Evolutionary conservation across 2,888 invertebrate species (phyloP), one percentile per base, ranked within the genome.

Genomic region (Limnephilus marmoratus): DNA sequence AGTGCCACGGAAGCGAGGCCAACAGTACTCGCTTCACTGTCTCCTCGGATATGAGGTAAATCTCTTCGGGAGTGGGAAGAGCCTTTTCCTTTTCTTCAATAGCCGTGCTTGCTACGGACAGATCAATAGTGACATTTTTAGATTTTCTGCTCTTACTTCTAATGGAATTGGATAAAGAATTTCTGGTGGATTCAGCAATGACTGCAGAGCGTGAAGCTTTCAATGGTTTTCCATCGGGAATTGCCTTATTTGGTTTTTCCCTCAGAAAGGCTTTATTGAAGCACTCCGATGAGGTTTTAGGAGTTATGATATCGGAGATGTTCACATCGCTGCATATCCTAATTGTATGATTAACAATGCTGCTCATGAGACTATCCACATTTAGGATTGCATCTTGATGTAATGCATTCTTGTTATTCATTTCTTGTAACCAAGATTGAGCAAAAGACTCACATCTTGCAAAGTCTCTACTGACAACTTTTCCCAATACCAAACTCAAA

Each of bases 401-500:
- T 93, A 95, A 95, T 83, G 95, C 95, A 93, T 96, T 95, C 94
- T 93, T 95, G 91, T 96, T 95, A 91, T 95, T 94, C 93, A 96
- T 96, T 2, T 94, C 94, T 94, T 95, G 95, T 81, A 96, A 95
- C 81, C 96, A 94, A 93, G 95, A 95, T 94, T 95, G 94, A 9
- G 96, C 95, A 34, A 96, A 96, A 92, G 95, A 95, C 93, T 96
- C 95, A 80, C 97, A 97, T 13, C 96, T 95, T 2, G 95, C 94
- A 31, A 94, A 93, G 83, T 95, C 94, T 94, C 95, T 95, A 94
- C 97, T 97, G 9, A 96, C 95, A 91, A 95, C 95, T 94, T 96
- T 96, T 2, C 97, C 97, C 15, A 96, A 94, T 31, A 96, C 96
- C 94, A 97, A 95, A 34, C 96, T 96, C 34, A 97, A 94, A 1